These are phyloP conservation scores for Monodelphis domestica DNA, from an alignment of 2,797 vertebrate species.

Conservation along the genomic window DNA sequence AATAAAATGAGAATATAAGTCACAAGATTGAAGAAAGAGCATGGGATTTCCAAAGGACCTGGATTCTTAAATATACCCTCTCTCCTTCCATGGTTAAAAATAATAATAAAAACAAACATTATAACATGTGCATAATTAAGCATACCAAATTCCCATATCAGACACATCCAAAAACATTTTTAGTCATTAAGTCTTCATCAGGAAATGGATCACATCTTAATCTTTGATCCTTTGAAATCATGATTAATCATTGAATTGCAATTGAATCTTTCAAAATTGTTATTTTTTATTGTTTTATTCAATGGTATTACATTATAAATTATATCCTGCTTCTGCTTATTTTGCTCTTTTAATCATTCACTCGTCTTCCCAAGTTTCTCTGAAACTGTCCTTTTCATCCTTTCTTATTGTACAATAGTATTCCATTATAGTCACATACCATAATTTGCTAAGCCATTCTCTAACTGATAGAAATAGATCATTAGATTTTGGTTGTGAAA, in stretches of 20 bases:
- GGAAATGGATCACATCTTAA: not conserved
- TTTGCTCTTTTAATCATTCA: not conserved
- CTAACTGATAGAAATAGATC: too few species aligned
- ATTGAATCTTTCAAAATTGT: not conserved
- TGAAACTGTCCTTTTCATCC: not conserved
- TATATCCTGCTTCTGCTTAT: not conserved
- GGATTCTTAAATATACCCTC: not conserved
- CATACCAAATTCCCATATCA: not conserved
- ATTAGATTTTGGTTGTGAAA: too few species aligned
- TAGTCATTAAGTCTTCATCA: not conserved
- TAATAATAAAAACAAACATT: not conserved
- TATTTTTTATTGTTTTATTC: too few species aligned
- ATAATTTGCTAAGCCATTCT: not conserved
- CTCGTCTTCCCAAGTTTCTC: not conserved
- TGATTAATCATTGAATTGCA: not conserved
- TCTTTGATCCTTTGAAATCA: not conserved
- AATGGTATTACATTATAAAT: not conserved
- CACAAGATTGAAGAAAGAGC: not conserved
- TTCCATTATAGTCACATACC: not conserved
- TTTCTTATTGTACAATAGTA: not conserved
- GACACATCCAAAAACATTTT: not conserved
- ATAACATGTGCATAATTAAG: not conserved
- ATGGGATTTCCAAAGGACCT: not conserved
- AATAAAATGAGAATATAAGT: constrained; percentile 15
- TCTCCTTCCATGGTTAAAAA: not conserved